Evolutionary conservation across 2,888 invertebrate species (phyloP), one percentile per base, ranked within the genome.

Genomic region (Xylota segnis): DNA sequence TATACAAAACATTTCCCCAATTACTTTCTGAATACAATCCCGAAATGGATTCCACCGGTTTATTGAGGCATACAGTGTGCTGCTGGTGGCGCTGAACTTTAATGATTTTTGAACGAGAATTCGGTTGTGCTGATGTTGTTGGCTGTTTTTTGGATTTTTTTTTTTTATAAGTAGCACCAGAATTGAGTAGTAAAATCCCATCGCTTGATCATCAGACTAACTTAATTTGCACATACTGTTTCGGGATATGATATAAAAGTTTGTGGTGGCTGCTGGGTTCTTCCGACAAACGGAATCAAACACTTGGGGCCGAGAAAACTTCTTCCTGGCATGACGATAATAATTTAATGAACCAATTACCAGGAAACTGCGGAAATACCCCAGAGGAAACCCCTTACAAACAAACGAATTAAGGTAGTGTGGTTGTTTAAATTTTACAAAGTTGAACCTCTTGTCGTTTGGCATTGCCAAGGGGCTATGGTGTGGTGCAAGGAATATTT

Each of bases 331-430:
- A 29, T 16, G 27, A 14, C 34, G 58, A 59, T 66, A 66, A 76
- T 76, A 76, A 76, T 66, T 76, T 76, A 59, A 76, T 66, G 75
- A 66, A 50, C 66, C 66, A 76, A 76, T 76, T 76, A 76, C 58
- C 66, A 76, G 29, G 56, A 58, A 75, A 27, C 75, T 58, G 58
- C 65, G 56, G 65, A 56, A 63, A 56, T 75, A 75, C 63, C 14
- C 32, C 10, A 12, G 32, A 34, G 23, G 52, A 47, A 12, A n/a
- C 29, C 43, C 27, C 14, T 27, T 16, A 5, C 16, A 47, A 61
- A 45, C 54, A 75, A 56, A 23, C 45, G 56, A 56, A 75, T 58
- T 58, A 47, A 65, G 58, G 56, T 37, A 37, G 16, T 56, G 63
- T 54, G 75, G 45, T 43, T 56, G 56, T 45, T 66, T 66, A 37